Conservation (phyloP, 1,140 invertebrate species). For the Drosophila prosaltans region DNA sequence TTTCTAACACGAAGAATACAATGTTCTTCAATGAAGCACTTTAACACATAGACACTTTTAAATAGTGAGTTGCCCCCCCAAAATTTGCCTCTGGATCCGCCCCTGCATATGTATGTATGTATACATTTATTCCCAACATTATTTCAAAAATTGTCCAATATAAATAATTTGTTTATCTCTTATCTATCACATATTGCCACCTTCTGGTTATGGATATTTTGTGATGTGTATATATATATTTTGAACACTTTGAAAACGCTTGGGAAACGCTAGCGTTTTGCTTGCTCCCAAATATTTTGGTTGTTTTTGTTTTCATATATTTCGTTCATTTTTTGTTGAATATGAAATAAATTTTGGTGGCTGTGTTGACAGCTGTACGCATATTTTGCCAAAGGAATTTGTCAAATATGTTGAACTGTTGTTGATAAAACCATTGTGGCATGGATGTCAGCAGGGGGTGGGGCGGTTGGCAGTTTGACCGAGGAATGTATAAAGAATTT, state of each 20-base stretch:
- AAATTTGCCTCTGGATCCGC: no score
- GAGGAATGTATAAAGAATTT: constrained; percentile 1
- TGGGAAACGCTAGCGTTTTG: constrained; percentile 9
- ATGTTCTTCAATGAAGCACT: no score
- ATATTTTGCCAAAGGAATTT: constrained; percentile 43
- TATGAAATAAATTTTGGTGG: constrained; percentile 57
- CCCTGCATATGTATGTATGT: no score
- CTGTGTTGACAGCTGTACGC: constrained; percentile 53
- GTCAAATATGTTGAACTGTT: constrained; percentile 59
- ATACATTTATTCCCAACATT: no score
- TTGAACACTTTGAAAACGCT: not conserved
- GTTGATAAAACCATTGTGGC: constrained; percentile 41
- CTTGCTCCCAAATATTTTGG: constrained; percentile 7
- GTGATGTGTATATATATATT: no score
- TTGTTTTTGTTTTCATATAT: constrained; percentile 7
- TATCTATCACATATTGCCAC: no score
- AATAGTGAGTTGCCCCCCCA: no score
- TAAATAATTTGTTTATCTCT: no score
- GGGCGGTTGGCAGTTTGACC: not conserved
- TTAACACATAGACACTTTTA: no score
- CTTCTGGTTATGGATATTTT: no score
- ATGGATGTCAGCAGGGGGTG: constrained; percentile 35
- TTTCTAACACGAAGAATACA: no score
- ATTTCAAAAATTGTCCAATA: no score
- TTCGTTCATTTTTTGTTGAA: constrained; percentile 20